phyloP scores from a whole-genome alignment of 2,888 invertebrate genomes.

The Heliothis peltigera region DNA sequence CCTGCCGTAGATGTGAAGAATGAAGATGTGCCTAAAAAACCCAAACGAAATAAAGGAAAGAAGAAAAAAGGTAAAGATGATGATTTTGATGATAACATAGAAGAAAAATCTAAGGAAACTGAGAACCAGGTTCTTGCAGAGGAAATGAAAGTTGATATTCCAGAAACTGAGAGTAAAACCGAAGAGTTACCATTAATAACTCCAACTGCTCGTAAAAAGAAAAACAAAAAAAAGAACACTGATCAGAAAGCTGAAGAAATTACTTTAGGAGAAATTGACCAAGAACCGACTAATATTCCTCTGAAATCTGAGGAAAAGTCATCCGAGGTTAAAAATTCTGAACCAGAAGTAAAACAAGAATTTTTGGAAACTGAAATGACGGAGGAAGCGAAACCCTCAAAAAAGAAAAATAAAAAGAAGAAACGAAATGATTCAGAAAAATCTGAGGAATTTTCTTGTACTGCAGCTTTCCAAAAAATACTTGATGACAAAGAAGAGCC shows the following conservation, averaged over 20 bases:
- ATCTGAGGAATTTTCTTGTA: conserved; percentile 77
- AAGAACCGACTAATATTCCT: conserved; percentile 18
- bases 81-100: conserved; percentile 56
- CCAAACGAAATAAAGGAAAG: conserved; percentile 84
- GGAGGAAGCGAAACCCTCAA: conserved; percentile 69
- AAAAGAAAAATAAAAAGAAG: conserved; percentile 85
- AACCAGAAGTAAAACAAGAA: conserved; percentile 36
- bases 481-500: conserved; percentile 64
- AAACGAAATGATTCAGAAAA: conserved; percentile 80
- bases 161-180: conserved; percentile 20
- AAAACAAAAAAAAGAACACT: conserved; percentile 77
- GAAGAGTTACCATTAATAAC: conserved; percentile 51
- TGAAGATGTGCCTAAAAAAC: conserved; percentile 81
- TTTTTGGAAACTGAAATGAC: conserved; percentile 36
- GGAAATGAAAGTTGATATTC: conserved; percentile 32
- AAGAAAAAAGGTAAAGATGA: conserved; percentile 77
- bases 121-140: conserved; percentile 4
- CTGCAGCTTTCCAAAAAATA: conserved; percentile 76
- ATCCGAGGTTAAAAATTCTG: conserved; percentile 17
- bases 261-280: conserved; percentile 18
- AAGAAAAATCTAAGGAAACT: conserved; percentile 42
- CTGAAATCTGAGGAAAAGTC: conserved; percentile 32
- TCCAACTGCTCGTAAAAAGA: conserved; percentile 80
- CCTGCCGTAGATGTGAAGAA: conserved; percentile 59
- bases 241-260: conserved; percentile 54